Base-by-base conservation (phyloP, 2,797 vertebrate genomes). In the Anisognathus igniventris region DNA sequence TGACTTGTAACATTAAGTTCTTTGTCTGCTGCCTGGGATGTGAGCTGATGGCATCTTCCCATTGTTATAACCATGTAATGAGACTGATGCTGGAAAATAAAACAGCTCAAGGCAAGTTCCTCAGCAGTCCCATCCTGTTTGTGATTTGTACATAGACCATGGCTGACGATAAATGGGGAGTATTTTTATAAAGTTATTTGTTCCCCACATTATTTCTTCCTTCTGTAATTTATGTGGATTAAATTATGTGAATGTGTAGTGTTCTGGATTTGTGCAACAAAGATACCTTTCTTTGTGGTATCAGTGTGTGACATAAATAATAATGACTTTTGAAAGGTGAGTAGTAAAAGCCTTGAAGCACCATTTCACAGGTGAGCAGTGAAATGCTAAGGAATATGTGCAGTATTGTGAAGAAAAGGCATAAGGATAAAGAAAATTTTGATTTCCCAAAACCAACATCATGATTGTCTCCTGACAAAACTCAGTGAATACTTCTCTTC, bases 61-160 rank as follows among this genome's bases (percentile, higher is more conserved):
- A 54, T n/a, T 54, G 53, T 54, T 13, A 54, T 14, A 22, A n/a
- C 31, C 53, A 9, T n/a, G 53, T 9, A 22, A 54, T n/a, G 53
- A 54, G 53, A 54, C 12, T 54, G 53, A 54, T 54, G 53, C 20
- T n/a, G 31, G 53, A 54, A 54, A 54, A 54, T n/a, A 6, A 54
- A n/a, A 14, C 31, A 54, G 53, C 31, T n/a, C 53, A 54, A 54
- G 31, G 53, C 20, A 14, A 0, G 12, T 22, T 54, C 30, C 51
- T 4, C 28, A 22, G 20, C 30, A 21, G 30, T 14, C 30, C 30
- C 2, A 1, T n/a, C 51, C 30, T 1, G 2, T 21, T 14, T 31
- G 20, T n/a, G 51, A 21, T 53, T n/a, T 53, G 51, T n/a, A 21
- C 30, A 53, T 14, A n/a, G 51, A 53, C 19, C 19, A 1, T 2